Evolutionary conservation across 2,113 vertebrate genomes (phyloP), one percentile per base, ranked within the genome.

Genomic region (Tachycineta bicolor): DNA sequence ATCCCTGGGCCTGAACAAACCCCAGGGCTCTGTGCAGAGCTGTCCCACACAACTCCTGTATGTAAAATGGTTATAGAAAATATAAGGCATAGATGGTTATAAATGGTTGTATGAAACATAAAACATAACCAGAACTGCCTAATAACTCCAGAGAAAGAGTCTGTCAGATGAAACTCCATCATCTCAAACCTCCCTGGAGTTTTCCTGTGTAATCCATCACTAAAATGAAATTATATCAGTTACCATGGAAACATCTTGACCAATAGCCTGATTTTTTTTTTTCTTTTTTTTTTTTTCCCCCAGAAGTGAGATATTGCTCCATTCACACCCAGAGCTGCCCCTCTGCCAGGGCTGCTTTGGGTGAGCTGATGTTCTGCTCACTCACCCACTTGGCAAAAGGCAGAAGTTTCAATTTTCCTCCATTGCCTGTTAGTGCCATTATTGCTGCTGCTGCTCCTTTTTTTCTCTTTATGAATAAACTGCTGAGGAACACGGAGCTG

Each of bases 221-320:
- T 59, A 33, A 60, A 93, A 93, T 69, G 21, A 92, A 94, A 89
- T 79, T 62, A 26, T 47, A 95, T 55, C 80, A 14, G 93, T 96
- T 95, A 37, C 95, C 92, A 97, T 91, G 74, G 96, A 83, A 96
- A 96, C 96, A 58, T 22, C 77, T 56, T 85, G 83, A 86, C 87
- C 83, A 82, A 83, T 6, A 71, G 60, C 41, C 56, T 47, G 62
- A 8, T 11, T 59, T 65, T 26, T 37, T 37, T 50, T 43, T n/a
- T 55, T 84, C 49, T 31, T n/a, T n/a, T n/a, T n/a, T n/a, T n/a
- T n/a, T n/a, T n/a, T n/a, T n/a, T 13, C 3, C 11, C 53, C 46
- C 41, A 63, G 52, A 85, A 62, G 79, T 85, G 68, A 84, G 90
- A 89, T 56, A 52, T 26, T 33, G 75, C 53, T 89, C 81, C 52